Conservation (phyloP, 2,797 vertebrate genomes). For the Eospalax fontanierii region DNA sequence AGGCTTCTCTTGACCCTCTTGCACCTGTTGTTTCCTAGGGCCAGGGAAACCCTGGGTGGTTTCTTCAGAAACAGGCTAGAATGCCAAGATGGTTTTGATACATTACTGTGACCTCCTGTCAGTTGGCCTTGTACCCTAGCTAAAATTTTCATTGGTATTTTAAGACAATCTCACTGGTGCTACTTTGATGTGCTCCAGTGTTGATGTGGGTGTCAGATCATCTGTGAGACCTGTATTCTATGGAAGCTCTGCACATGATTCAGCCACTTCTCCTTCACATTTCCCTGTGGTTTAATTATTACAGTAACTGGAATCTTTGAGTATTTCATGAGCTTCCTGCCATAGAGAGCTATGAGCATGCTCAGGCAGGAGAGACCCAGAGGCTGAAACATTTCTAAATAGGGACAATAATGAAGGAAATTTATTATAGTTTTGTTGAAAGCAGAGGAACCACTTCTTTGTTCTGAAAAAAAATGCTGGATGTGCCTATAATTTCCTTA, state of each 20-base stretch:
- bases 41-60: too few species aligned
- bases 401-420: neutral
- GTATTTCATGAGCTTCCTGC: neutral
- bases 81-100: neutral
- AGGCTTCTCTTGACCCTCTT: too few species aligned
- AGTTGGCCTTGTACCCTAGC: neutral
- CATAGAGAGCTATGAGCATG: neutral
- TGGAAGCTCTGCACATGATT: neutral
- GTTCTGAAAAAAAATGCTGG: neutral
- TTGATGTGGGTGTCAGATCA: accelerated
- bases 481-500: neutral
- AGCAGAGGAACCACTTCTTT: neutral
- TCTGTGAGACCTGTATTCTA: neutral
- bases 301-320: neutral
- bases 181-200: neutral
- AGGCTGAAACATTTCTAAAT: neutral
- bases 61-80: neutral
- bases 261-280: neutral
- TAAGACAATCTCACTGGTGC: neutral
- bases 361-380: neutral
- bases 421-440: neutral
- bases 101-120: neutral
- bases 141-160: neutral
- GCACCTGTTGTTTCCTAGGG: too few species aligned
- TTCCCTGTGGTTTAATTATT: slow-evolving; percentile 14